Percentiles rank a stretch among this genome's conserved stretches.
Evolutionary conservation across 2,888 invertebrate species (phyloP).

Genomic region (Monopis laevigella): DNA sequence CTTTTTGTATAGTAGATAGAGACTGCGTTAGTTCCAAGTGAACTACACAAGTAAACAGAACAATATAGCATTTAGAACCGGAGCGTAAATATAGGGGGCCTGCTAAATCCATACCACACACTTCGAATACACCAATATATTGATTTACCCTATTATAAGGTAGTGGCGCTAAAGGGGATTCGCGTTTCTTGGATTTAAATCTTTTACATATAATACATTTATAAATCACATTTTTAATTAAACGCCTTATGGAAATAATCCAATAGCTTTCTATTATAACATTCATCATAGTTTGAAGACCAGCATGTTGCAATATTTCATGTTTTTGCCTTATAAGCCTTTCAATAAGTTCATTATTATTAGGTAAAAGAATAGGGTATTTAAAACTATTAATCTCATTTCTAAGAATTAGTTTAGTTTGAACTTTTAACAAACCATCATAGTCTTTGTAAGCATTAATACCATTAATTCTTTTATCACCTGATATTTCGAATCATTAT

Average conservation of each 20-base stretch:
- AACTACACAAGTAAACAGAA: slow-evolving; percentile 2
- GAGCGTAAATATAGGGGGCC: neutral
- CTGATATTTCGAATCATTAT: neutral
- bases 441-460: too few relatives aligned
- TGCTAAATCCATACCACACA: neutral
- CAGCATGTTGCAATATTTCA: slow-evolving; percentile 1
- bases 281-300: slow-evolving; percentile 2
- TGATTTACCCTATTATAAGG: neutral
- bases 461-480: neutral
- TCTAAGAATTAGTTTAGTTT: neutral
- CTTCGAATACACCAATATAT: slow-evolving; percentile 2
- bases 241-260: too few relatives aligned
- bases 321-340: neutral
- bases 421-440: slow-evolving; percentile 1
- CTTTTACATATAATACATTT: slow-evolving; percentile 2
- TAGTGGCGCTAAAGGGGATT: slow-evolving; percentile 1
- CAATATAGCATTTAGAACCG: neutral
- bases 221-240: neutral
- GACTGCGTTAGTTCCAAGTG: neutral
- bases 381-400: slow-evolving; percentile 1
- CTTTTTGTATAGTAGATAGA: neutral
- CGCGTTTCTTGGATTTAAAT: slow-evolving; percentile 1
- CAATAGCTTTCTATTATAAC: slow-evolving; percentile 1
- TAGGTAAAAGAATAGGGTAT: slow-evolving; percentile 2
- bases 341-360: neutral